phyloP scores from a whole-genome alignment of 2,888 invertebrate genomes.

The Druceiella hillmani region DNA sequence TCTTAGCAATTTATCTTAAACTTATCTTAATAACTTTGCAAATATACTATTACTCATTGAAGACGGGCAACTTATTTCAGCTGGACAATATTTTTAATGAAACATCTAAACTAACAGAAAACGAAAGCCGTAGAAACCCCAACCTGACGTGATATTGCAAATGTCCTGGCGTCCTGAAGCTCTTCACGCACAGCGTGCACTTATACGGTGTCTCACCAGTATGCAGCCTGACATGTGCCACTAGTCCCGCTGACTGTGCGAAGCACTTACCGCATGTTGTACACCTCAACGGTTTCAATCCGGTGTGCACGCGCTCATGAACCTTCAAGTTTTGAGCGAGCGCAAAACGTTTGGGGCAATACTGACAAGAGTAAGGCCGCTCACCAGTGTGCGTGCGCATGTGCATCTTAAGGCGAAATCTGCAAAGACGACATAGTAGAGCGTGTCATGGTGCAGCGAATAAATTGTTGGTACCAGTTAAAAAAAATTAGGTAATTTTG shows the following conservation, averaged over 20 bases:
- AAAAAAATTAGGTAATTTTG: too few relatives aligned
- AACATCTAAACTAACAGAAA: too few relatives aligned
- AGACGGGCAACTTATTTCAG: too few relatives aligned
- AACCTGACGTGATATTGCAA: constrained; percentile 45
- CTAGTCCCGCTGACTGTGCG: constrained; percentile 42
- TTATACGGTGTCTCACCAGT: constrained; percentile 40
- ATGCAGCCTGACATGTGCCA: constrained; percentile 34
- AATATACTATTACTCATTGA: too few relatives aligned
- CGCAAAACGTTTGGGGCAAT: constrained; percentile 41
- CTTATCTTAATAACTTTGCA: too few relatives aligned
- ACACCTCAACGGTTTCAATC: constrained; percentile 46
- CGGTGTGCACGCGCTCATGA: constrained; percentile 43
- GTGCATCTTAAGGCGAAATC: constrained; percentile 45
- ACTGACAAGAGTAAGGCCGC: constrained; percentile 37
- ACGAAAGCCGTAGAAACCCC: too few relatives aligned
- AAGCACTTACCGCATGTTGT: constrained; percentile 37
- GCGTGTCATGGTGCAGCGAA: too few relatives aligned
- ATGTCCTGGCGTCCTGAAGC: constrained; percentile 44
- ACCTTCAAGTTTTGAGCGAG: constrained; percentile 42
- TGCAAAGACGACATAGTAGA: constrained; percentile 25
- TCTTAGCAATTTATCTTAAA: too few relatives aligned
- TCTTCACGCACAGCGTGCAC: constrained; percentile 40
- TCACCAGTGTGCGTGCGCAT: constrained; percentile 38
- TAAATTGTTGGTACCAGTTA: too few relatives aligned
- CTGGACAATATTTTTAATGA: too few relatives aligned